Evolutionary conservation across 2,888 invertebrate genomes (phyloP).

Genomic region (Eugnorisma glareosa): DNA sequence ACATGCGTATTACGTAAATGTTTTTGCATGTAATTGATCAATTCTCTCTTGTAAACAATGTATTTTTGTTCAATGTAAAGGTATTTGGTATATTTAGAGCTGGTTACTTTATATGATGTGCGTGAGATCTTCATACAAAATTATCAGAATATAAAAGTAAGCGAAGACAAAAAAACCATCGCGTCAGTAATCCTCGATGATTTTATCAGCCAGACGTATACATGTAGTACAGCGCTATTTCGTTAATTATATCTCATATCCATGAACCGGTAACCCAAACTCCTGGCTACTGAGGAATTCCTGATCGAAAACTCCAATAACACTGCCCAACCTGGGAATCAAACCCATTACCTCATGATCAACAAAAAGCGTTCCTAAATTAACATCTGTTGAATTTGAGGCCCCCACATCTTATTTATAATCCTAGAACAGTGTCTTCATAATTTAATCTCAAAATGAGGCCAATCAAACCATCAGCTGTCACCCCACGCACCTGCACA

Average conservation of each 20-base stretch:
- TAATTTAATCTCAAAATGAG: slow-evolving; percentile 12
- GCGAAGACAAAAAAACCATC: too few species aligned
- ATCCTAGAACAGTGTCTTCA: not conserved
- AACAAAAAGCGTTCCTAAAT: not conserved
- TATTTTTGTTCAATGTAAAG: not conserved
- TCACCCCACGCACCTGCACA: slow-evolving; percentile 39
- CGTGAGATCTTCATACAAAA: too few species aligned
- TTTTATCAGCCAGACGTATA: too few species aligned
- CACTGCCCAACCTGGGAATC: not conserved
- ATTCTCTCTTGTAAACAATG: slow-evolving; percentile 20
- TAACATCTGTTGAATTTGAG: slow-evolving; percentile 6
- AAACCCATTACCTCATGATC: too few species aligned
- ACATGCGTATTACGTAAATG: slow-evolving; percentile 6
- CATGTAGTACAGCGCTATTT: not conserved
- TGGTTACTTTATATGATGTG: not conserved
- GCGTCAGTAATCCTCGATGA: too few species aligned
- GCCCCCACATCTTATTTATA: slow-evolving; percentile 3
- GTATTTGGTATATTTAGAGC: not conserved
- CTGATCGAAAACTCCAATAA: not conserved
- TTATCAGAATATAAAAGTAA: not conserved
- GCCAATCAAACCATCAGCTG: slow-evolving; percentile 24
- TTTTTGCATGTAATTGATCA: slow-evolving; percentile 22
- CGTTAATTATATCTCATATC: not conserved
- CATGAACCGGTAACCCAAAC: not conserved
- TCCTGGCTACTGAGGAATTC: not conserved